phyloP scores from a whole-genome alignment of 2,797 vertebrate genomes.

The Rachycentron canadum region DNA sequence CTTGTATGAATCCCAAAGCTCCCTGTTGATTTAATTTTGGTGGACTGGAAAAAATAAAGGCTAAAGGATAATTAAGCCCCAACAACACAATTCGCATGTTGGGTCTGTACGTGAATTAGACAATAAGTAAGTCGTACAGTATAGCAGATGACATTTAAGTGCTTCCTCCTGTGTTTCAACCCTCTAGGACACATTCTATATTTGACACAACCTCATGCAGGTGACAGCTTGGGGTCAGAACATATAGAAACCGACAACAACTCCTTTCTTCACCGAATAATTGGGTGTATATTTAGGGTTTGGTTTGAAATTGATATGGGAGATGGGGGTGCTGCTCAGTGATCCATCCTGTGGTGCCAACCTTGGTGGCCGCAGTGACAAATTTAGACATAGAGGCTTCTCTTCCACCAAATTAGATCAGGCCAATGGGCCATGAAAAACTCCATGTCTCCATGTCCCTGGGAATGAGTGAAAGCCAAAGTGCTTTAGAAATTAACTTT shows the following conservation, averaged over 20 bases:
- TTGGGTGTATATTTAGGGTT: constrained; percentile 80
- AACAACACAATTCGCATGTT: constrained; percentile 5
- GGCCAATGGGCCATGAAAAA: constrained; percentile 79
- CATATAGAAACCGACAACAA: constrained; percentile 50
- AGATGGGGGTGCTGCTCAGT: constrained; percentile 76
- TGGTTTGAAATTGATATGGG: constrained; percentile 76
- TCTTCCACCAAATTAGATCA: constrained; percentile 80
- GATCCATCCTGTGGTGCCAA: constrained; percentile 77
- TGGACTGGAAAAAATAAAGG: constrained; percentile 29
- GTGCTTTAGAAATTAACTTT: constrained; percentile 60
- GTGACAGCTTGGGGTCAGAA: constrained; percentile 56
- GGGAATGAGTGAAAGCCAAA: constrained; percentile 65
- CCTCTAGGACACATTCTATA: constrained; percentile 39
- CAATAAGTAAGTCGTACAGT: neutral
- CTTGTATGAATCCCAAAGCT: constrained; percentile 39
- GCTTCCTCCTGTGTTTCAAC: constrained; percentile 3
- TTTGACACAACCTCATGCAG: constrained; percentile 33
- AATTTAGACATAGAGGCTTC: constrained; percentile 79
- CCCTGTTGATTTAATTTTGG: constrained; percentile 38
- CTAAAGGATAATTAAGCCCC: constrained; percentile 49
- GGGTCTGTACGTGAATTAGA: constrained; percentile 18
- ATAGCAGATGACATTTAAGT: constrained; percentile 34
- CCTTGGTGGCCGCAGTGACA: constrained; percentile 79
- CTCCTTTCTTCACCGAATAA: constrained; percentile 60
- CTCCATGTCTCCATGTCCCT: constrained; percentile 70